A percentile compares a stretch with the other conserved stretches of the same genome.
Conservation (phyloP, 2,113 vertebrate genomes). For the Chelonoidis abingdonii region DNA sequence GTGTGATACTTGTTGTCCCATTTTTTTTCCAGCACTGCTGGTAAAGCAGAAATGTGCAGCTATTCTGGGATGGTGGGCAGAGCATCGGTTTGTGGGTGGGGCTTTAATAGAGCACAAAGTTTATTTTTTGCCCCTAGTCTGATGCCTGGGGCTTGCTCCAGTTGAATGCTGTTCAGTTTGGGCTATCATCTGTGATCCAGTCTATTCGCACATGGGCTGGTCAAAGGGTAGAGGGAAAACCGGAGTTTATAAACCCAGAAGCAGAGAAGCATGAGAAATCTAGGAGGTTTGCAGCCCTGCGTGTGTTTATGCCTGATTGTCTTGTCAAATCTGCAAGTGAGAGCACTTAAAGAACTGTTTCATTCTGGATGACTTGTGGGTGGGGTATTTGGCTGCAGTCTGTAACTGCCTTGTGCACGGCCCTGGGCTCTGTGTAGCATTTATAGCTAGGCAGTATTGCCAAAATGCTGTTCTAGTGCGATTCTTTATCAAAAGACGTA, state of each 20-base stretch:
- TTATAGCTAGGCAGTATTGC: neutral
- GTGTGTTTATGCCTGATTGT: neutral
- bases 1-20: neutral
- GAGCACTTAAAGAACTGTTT: neutral
- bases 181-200: neutral
- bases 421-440: too few relatives aligned
- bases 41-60: neutral
- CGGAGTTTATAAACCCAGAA: neutral
- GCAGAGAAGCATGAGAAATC: neutral
- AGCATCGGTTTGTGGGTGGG: neutral
- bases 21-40: neutral
- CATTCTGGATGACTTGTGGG: neutral
- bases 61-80: neutral
- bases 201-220: neutral
- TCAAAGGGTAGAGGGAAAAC: neutral
- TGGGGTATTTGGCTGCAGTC: neutral
- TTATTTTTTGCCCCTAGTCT: neutral
- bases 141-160: neutral
- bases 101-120: neutral
- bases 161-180: neutral
- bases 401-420: neutral
- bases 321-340: neutral
- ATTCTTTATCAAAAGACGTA: neutral
- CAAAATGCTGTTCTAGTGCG: neutral
- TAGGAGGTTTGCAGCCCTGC: neutral